Conservation (phyloP, 2,888 invertebrate genomes). For the Volucella zonaria region DNA sequence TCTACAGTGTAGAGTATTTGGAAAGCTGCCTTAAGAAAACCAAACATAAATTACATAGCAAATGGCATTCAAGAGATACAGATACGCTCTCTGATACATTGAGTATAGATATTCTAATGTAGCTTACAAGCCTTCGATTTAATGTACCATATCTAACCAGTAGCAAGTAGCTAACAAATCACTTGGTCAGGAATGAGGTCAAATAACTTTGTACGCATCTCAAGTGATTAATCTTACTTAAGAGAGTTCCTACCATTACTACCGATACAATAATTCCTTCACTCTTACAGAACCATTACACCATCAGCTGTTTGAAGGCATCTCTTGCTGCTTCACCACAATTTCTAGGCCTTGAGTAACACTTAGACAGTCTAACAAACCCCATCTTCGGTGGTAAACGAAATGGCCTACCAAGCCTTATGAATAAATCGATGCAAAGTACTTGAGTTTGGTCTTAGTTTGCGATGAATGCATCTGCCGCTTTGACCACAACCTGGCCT, state of each 20-base stretch:
- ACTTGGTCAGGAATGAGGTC: conserved; percentile 51
- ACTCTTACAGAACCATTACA: background rate
- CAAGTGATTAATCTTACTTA: conserved; percentile 67
- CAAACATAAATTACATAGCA: conserved; percentile 46
- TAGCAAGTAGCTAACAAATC: conserved; percentile 51
- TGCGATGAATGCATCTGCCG: conserved; percentile 36
- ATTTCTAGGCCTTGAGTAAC: conserved; percentile 30
- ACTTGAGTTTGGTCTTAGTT: background rate
- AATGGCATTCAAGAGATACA: conserved; percentile 47
- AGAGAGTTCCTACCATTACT: conserved; percentile 5
- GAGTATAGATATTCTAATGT: conserved; percentile 31
- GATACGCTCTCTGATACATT: no score
- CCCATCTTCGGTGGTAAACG: background rate
- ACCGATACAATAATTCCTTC: conserved; percentile 8
- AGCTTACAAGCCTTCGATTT: conserved; percentile 35
- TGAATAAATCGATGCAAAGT: conserved; percentile 45
- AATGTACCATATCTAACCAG: conserved; percentile 50
- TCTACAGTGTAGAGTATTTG: background rate
- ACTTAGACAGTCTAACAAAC: background rate
- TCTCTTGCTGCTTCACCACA: conserved; percentile 13
- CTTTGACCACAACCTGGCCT: conserved; percentile 50
- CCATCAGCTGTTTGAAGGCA: background rate
- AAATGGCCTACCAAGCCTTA: conserved; percentile 23
- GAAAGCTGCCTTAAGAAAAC: conserved; percentile 35
- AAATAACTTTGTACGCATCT: conserved; percentile 52